These are phyloP conservation scores for Ranitomeya imitator DNA, from an alignment of 2,113 vertebrate species.

Conservation along the genomic window DNA sequence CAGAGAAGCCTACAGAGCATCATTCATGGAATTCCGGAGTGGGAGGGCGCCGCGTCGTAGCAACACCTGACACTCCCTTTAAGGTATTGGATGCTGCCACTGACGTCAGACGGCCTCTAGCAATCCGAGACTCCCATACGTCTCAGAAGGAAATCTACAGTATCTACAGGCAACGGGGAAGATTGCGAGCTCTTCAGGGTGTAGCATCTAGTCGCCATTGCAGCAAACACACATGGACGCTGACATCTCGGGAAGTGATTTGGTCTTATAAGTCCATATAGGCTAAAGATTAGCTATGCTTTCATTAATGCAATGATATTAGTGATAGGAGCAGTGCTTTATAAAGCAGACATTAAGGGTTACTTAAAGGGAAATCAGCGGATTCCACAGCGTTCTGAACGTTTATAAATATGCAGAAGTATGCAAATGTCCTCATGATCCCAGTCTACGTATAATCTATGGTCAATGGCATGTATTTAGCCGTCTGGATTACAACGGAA, in stretches of 20 bases:
- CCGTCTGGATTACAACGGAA: not conserved
- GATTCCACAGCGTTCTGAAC: not conserved
- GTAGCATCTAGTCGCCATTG: not conserved
- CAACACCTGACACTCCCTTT: slow-evolving; percentile 35
- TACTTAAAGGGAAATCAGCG: not conserved
- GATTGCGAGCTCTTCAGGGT: slow-evolving; percentile 34
- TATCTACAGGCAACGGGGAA: slow-evolving; percentile 9
- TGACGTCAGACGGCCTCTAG: slow-evolving; percentile 26
- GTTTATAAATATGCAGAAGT: not conserved
- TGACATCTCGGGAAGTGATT: not conserved
- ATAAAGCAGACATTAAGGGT: not conserved
- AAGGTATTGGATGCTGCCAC: slow-evolving; percentile 39
- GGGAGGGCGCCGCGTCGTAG: slow-evolving; percentile 5
- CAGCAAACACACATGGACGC: not conserved
- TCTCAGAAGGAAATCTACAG: slow-evolving; percentile 20
- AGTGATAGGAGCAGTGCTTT: not conserved
- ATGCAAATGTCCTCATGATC: not conserved
- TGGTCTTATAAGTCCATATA: not conserved
- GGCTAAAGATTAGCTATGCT: not conserved
- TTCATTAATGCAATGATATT: not conserved
- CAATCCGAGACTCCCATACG: slow-evolving; percentile 19
- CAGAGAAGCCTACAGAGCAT: slow-evolving; percentile 22
- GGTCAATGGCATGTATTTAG: too few relatives aligned
- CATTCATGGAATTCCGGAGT: slow-evolving; percentile 43
- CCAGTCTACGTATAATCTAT: not conserved